Evolutionary conservation across 2,888 invertebrate genomes (phyloP).

Genomic region (Drosophila melanosoma): DNA sequence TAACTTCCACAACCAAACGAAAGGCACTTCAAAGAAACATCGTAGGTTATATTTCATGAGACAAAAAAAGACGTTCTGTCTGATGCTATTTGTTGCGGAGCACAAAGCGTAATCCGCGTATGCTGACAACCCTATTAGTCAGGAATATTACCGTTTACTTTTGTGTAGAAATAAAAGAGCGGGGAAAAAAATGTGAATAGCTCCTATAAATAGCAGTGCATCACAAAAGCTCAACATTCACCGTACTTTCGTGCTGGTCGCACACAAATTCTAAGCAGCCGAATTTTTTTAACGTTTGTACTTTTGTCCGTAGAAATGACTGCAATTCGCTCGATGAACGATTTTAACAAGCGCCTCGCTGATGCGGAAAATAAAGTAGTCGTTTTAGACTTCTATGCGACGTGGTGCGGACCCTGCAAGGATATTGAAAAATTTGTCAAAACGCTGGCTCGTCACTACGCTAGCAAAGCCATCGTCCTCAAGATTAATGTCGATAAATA

Average conservation of each 20-base stretch:
- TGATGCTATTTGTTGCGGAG: background rate
- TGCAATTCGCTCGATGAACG: conserved; percentile 52
- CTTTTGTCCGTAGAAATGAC: conserved; percentile 28
- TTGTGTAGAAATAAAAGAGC: conserved; percentile 17
- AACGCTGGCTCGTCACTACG: conserved; percentile 54
- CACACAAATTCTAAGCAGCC: background rate
- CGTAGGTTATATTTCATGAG: background rate
- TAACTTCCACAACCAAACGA: background rate
- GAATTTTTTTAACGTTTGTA: background rate
- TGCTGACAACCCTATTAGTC: conserved; percentile 30
- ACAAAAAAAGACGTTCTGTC: background rate
- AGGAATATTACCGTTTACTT: conserved; percentile 35
- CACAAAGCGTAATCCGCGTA: background rate
- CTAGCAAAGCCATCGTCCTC: conserved; percentile 45
- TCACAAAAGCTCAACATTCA: background rate
- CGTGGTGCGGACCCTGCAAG: conserved; percentile 69
- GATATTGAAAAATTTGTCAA: conserved; percentile 58
- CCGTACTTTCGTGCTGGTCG: background rate
- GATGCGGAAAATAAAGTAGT: conserved; percentile 52
- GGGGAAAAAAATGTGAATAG: conserved; percentile 7
- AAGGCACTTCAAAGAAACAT: background rate
- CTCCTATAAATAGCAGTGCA: conserved; percentile 9
- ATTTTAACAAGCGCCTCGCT: conserved; percentile 63
- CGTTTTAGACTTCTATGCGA: conserved; percentile 68
- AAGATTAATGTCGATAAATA: conserved; percentile 66